Conservation (phyloP, 2,113 vertebrate species). For the Spermophilus dauricus region DNA sequence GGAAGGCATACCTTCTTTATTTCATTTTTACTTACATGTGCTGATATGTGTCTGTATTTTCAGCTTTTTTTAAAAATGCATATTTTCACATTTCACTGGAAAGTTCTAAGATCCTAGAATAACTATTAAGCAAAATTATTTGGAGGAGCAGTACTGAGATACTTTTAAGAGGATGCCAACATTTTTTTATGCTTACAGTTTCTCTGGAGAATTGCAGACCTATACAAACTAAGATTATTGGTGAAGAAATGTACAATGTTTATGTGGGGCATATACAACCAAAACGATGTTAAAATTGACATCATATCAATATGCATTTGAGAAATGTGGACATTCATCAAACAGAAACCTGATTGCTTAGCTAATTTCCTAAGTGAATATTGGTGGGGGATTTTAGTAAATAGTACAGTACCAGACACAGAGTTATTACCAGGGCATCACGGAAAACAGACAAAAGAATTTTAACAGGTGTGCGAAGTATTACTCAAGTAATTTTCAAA, state of each 20-base stretch:
- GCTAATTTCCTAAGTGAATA: not conserved
- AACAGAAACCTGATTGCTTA: not conserved
- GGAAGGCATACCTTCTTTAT: not conserved
- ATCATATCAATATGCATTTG: not conserved
- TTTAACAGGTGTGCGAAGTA: not conserved
- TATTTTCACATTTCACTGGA: not conserved
- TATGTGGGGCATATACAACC: not conserved
- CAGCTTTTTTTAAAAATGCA: not conserved
- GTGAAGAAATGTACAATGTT: not conserved
- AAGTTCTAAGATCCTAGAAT: not conserved
- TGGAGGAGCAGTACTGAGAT: not conserved
- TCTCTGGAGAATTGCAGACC: not conserved
- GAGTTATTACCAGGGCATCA: not conserved
- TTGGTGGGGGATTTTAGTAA: not conserved
- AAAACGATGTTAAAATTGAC: not conserved
- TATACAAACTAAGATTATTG: not conserved
- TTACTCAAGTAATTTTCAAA: not conserved
- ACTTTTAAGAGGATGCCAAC: not conserved
- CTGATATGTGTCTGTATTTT: not conserved
- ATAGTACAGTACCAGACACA: not conserved
- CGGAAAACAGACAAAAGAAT: not conserved
- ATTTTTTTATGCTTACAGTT: not conserved
- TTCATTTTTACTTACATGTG: not conserved
- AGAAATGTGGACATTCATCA: not conserved
- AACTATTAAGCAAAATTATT: not conserved